A percentile compares a stretch with the other conserved stretches of the same genome.
Evolutionary conservation across 2,113 vertebrate species (phyloP).

Genomic region (Barbus barbus): DNA sequence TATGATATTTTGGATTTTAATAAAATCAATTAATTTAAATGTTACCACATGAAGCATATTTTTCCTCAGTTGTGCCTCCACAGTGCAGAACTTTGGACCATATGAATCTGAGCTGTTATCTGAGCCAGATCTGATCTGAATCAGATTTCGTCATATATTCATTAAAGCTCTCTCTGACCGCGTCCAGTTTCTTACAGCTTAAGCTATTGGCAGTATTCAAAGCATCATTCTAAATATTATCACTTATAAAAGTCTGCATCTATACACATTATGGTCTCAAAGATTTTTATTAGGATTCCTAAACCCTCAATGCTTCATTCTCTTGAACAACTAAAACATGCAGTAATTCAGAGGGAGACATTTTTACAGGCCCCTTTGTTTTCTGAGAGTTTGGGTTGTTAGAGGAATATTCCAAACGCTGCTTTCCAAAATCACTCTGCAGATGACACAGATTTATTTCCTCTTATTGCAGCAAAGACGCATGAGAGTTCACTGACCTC

Average conservation of each 20-base stretch:
- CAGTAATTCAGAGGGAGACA: conserved; percentile 19
- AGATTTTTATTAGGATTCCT: conserved; percentile 34
- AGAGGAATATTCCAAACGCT: conserved; percentile 31
- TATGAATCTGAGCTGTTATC: conserved; percentile 15
- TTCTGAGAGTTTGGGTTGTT: conserved; percentile 20
- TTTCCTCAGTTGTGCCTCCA: not conserved
- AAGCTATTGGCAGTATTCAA: conserved; percentile 5
- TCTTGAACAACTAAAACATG: conserved; percentile 1
- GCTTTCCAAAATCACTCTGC: conserved; percentile 4
- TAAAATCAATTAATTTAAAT: not conserved
- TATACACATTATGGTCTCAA: conserved; percentile 17
- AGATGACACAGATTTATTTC: conserved; percentile 29
- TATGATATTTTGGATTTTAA: not conserved
- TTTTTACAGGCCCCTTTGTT: conserved; percentile 18
- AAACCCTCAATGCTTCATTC: conserved; percentile 25
- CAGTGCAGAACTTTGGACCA: conserved; percentile 4
- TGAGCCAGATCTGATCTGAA: conserved; percentile 8
- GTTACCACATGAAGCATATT: conserved; percentile 8
- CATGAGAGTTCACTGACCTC: conserved; percentile 1
- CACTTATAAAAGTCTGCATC: conserved; percentile 36
- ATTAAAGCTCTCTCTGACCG: not conserved
- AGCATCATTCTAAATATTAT: conserved; percentile 26
- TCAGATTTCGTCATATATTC: conserved; percentile 13
- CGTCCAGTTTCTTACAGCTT: not conserved
- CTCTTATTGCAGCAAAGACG: not conserved